Base-by-base conservation (phyloP, 2,888 invertebrate genomes). In the Rhogogaster chlorosoma region DNA sequence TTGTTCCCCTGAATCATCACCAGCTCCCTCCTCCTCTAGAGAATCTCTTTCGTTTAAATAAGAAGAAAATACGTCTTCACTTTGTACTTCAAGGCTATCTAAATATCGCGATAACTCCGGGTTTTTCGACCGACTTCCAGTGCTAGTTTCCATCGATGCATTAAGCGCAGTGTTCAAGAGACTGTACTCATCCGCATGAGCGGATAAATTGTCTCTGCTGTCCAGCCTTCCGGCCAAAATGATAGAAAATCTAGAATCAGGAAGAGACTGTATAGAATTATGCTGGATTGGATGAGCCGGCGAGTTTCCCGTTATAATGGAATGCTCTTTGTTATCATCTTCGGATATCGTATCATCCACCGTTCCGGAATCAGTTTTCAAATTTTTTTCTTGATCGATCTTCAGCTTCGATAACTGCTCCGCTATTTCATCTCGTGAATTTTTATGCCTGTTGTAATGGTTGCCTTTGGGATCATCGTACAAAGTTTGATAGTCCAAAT, bases 171-270 rank as follows among this genome's bases (percentile, higher is more conserved):
- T 80, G 4, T 80, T 61, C 6, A 61, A 80, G 6, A 80, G 22
- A 22, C 61, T 80, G 12, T 80, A 38, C 7, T 57, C 61, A 42
- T 80, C 36, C 22, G 3, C 4, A 42, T 38, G 15, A 22, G 42
- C 12, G 1, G 0, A 38, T 2, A 38, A 7, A 61, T 61, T 3
- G 7, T 80, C 80, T 61, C 22, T 61, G 15, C 29, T 29, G 22
- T 80, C 22, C 18, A 80, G 38, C 26, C 80, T 49, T 10, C 80
- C 80, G 61, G 80, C 80, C 38, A 80, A 38, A n/a, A 80, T 61
- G 3, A 22, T 22, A 12, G 80, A 80, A 38, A 2, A 22, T 61
- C 38, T 57, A 0, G 57, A 61, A 61, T 80, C 80, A 15, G 57
- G 18, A 38, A 80, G 5, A 5, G 80, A 61, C 4, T 57, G 18